Percentiles rank a stretch among this genome's conserved stretches.
Conservation (phyloP, 2,888 invertebrate species). For the Plutella xylostella region DNA sequence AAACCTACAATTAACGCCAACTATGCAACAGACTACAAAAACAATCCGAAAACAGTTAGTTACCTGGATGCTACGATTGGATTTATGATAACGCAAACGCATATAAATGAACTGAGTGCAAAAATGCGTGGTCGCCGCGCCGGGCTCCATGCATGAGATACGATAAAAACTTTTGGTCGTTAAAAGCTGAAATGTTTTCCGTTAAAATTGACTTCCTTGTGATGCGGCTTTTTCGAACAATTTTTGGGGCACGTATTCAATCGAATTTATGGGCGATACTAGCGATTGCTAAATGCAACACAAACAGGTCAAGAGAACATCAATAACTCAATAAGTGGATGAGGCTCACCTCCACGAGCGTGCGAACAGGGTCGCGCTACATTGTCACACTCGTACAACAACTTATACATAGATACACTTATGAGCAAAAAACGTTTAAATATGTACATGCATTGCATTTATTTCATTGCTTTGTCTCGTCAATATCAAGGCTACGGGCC, state of each 20-base stretch:
- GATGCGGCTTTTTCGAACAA: no score
- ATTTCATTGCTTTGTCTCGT: conserved; percentile 6
- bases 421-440: conserved; percentile 31
- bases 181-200: no score
- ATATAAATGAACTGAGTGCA: no score
- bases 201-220: no score
- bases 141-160: no score
- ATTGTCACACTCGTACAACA: conserved; percentile 42
- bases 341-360: conserved; percentile 45
- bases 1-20: neutral
- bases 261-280: no score
- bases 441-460: neutral
- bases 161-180: no score
- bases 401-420: no score
- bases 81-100: no score
- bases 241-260: no score
- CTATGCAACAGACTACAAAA: neutral
- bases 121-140: no score
- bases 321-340: conserved; percentile 45
- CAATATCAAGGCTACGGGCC: conserved; percentile 52
- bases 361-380: conserved; percentile 59
- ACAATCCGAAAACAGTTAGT: neutral
- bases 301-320: conserved; percentile 5
- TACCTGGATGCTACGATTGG: neutral
- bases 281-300: no score